phyloP scores from a whole-genome alignment of 2,888 invertebrate genomes.

The Helleia helle region DNA sequence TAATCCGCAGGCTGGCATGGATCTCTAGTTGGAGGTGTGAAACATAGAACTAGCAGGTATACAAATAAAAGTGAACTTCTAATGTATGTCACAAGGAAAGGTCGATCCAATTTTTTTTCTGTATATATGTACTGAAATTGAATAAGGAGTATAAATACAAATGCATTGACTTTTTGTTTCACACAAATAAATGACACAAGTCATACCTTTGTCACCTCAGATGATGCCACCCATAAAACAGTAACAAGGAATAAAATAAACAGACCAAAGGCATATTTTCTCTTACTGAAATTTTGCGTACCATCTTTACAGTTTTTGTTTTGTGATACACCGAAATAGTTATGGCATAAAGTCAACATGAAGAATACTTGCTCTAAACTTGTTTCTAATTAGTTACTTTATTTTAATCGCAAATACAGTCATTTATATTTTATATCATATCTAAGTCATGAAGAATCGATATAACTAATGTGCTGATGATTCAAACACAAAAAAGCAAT shows the following conservation, averaged over 20 bases:
- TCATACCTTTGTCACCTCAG: slow-evolving; percentile 92
- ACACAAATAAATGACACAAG: not conserved
- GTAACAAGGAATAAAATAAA: slow-evolving; percentile 92
- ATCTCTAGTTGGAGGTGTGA: slow-evolving; percentile 92
- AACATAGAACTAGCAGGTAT: slow-evolving; percentile 90
- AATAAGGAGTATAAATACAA: slow-evolving; percentile 11
- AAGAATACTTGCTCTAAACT: slow-evolving; percentile 30
- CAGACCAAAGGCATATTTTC: slow-evolving; percentile 84
- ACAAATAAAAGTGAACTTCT: slow-evolving; percentile 95
- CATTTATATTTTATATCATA: slow-evolving; percentile 1
- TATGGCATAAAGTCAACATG: slow-evolving; percentile 70
- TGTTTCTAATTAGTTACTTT: slow-evolving; percentile 7
- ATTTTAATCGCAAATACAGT: not conserved
- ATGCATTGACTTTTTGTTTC: not conserved
- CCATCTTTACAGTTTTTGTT: slow-evolving; percentile 57
- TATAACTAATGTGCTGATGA: not conserved
- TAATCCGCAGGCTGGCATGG: slow-evolving; percentile 85
- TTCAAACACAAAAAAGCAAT: not conserved
- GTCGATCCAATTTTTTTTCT: slow-evolving; percentile 90
- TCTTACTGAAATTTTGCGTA: slow-evolving; percentile 44
- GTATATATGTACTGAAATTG: slow-evolving; percentile 86
- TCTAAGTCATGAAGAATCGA: not conserved
- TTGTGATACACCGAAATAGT: slow-evolving; percentile 55
- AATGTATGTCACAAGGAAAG: slow-evolving; percentile 96
- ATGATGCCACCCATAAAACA: slow-evolving; percentile 96